phyloP scores from a whole-genome alignment of 2,797 vertebrate genomes.

The Orestias chungarensis region DNA sequence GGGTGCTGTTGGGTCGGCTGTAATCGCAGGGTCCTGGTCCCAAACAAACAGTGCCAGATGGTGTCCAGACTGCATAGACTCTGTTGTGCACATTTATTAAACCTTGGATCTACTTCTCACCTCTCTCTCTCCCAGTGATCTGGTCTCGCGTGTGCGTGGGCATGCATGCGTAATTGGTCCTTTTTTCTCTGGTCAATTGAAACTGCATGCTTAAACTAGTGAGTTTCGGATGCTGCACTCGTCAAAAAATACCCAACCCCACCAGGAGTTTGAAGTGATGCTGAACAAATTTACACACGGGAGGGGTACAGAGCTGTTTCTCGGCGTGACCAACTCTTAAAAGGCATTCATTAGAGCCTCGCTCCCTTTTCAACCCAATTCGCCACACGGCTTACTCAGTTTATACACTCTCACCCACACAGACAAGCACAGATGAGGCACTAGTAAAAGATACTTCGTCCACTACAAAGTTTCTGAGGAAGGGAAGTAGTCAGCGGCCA shows the following conservation, averaged over 20 bases:
- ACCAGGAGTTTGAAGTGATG: conserved; percentile 84
- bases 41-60: conserved; percentile 87
- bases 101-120: conserved; percentile 38
- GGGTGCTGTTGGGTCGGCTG: conserved; percentile 59
- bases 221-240: conserved; percentile 40
- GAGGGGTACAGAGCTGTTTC: conserved; percentile 83
- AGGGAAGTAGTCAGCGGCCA: conserved; percentile 33
- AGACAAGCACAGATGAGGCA: conserved; percentile 78
- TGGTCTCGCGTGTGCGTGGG: conserved; percentile 5
- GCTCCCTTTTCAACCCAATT: conserved; percentile 87
- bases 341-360: conserved; percentile 91
- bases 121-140: background rate
- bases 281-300: conserved; percentile 88
- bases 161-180: conserved; percentile 3
- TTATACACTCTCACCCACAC: conserved; percentile 53
- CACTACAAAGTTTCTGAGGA: conserved; percentile 33
- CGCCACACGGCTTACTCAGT: conserved; percentile 84
- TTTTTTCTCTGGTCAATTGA: conserved; percentile 2
- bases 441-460: conserved; percentile 67
- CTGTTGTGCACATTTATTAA: conserved; percentile 80
- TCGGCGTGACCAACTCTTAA: conserved; percentile 88
- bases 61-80: conserved; percentile 83
- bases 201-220: conserved; percentile 9
- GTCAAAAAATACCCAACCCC: conserved; percentile 59
- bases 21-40: conserved; percentile 86